Evolutionary conservation across 2,797 vertebrate species (phyloP), one percentile per base, ranked within the genome.

Genomic region (Eupleurogrammus muticus): DNA sequence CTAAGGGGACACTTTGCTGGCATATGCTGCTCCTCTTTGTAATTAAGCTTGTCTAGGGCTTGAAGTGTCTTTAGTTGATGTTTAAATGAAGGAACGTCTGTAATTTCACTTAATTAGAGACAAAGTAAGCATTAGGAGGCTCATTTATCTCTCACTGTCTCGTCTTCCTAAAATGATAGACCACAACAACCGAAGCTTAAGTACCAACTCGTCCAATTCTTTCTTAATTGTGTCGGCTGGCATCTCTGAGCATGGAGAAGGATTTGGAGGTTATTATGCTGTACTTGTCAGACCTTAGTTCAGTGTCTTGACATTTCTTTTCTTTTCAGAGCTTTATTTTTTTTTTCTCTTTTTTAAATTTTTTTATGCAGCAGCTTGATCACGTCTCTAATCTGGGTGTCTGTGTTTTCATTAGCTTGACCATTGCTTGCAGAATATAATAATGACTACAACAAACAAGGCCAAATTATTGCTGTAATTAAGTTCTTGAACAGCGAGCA

Each of bases 51-150:
- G 66, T 72, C 70, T 66, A 9, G 36, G 79, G 66, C 28, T 69
- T 69, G 46, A 81, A 70, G 73, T 77, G 81, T 84, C 77, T 77
- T 81, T 68, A 76, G 76, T 72, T 86, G 79, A 90, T 85, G 82
- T 83, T 85, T 79, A 80, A 87, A 90, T 80, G 74, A 82, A 46
- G 46, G 55, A 62, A 73, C 79, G 69, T 90, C 83, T 90, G 75
- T 86, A 86, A 91, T 91, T 91, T 88, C 58, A 78, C 80, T 87
- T 86, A 91, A 89, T 89, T 90, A 89, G 63, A 87, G 68, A 86
- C 65, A 79, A 73, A 75, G 78, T 65, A 70, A 75, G 73, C 77
- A 79, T 79, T 81, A 86, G 79, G 75, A 83, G 38, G 75, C 74
- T 81, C 53, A 75, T 70, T 84, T 76, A 69, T 81, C 73, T 62